Conservation (phyloP, 2,888 invertebrate genomes). For the Drosophila lutescens region DNA sequence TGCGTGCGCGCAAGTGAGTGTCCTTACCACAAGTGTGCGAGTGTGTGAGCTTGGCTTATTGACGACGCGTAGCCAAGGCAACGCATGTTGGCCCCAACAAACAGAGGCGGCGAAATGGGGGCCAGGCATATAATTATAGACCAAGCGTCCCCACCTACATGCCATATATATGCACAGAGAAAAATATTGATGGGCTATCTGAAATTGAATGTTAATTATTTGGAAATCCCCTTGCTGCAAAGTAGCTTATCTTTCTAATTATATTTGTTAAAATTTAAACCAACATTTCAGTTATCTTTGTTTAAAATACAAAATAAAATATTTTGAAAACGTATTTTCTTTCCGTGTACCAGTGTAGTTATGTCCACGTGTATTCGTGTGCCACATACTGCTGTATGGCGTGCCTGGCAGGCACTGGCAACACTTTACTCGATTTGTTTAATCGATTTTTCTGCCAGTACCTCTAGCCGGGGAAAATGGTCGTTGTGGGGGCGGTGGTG, state of each 20-base stretch:
- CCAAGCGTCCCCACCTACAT: conserved; percentile 6
- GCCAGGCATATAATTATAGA: conserved; percentile 70
- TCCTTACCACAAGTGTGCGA: conserved; percentile 22
- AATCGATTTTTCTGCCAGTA: conserved; percentile 76
- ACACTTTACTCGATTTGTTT: conserved; percentile 79
- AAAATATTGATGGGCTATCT: too few species aligned
- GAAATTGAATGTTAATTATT: too few species aligned
- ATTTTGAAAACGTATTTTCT: not conserved
- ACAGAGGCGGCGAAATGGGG: conserved; percentile 44
- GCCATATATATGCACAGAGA: conserved; percentile 14
- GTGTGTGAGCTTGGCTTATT: conserved; percentile 67
- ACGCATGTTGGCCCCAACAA: conserved; percentile 69
- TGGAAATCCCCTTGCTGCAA: too few species aligned
- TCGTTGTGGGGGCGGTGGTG: conserved; percentile 10
- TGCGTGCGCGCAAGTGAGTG: conserved; percentile 15
- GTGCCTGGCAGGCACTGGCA: conserved; percentile 56
- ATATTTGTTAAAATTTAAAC: too few species aligned
- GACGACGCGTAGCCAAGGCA: conserved; percentile 72
- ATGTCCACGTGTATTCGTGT: conserved; percentile 11
- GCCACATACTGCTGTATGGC: conserved; percentile 42
- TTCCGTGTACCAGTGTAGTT: not conserved
- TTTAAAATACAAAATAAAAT: too few species aligned
- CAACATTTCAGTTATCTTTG: too few species aligned
- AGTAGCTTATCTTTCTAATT: too few species aligned
- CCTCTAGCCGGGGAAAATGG: conserved; percentile 15